Percentiles rank a stretch among this genome's conserved stretches.
Conservation (phyloP, 1,140 invertebrate genomes). For the Drosophila tristis region DNA sequence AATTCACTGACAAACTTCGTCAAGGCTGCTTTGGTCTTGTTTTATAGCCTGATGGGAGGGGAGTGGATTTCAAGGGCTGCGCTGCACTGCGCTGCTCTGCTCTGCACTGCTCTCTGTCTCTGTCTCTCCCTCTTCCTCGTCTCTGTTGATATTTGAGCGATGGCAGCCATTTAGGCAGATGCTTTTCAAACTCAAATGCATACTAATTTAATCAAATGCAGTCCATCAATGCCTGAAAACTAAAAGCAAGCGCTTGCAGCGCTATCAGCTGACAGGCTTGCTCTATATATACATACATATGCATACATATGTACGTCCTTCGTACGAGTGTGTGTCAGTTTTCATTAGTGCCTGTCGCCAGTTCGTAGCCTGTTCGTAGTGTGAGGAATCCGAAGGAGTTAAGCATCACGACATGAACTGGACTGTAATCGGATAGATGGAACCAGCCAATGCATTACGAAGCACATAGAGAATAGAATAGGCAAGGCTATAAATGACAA, state of each 20-base stretch:
- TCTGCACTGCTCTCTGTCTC: too few relatives aligned
- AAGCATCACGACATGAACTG: background rate
- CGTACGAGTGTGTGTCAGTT: constrained; percentile 24
- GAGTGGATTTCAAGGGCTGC: too few relatives aligned
- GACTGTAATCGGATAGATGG: background rate
- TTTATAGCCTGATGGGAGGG: background rate
- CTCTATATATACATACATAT: constrained; percentile 5
- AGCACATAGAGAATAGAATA: too few relatives aligned
- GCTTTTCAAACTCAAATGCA: constrained; percentile 50
- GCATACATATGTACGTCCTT: background rate
- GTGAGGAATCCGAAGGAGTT: constrained; percentile 3
- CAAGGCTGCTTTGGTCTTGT: constrained; percentile 12
- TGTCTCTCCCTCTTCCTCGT: too few relatives aligned
- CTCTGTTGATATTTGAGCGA: constrained; percentile 18
- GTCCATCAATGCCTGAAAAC: constrained; percentile 57
- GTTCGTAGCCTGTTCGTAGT: background rate
- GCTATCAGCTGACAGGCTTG: constrained; percentile 1
- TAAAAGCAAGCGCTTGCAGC: constrained; percentile 49
- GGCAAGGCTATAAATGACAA: too few relatives aligned
- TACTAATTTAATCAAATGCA: constrained; percentile 73
- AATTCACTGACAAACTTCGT: constrained; percentile 42
- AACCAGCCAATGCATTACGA: constrained; percentile 3
- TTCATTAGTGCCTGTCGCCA: constrained; percentile 40
- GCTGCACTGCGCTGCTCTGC: too few relatives aligned
- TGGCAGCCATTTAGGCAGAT: constrained; percentile 34